Base-by-base conservation (phyloP, 2,888 invertebrate species). In the Ophion ventricosus region DNA sequence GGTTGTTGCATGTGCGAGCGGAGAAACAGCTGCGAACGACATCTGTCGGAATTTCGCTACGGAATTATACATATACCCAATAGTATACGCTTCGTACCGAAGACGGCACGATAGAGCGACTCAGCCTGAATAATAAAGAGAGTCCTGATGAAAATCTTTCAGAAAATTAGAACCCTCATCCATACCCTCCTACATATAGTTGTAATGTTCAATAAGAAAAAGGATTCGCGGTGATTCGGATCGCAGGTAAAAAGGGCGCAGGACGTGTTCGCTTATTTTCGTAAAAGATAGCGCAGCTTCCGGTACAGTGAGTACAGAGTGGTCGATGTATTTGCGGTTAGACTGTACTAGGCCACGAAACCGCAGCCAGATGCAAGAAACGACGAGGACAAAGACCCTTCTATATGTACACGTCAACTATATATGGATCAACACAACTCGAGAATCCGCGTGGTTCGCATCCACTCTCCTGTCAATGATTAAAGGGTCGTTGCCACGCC, bases 271-370 rank as follows among this genome's bases (percentile, higher is more conserved):
- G 54, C 54, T 69, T 69, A 43, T 43, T 57, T 57, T 8, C 59
- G 61, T 25, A 40, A 73, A 43, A 73, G 40, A 61, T 14, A 35
- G 57, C 23, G 43, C 54, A 56, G 70, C 56, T 70, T 56, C 29
- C 35, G 35, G 59, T 40, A 23, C n/a, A 40, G 14, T 14, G 23
- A 40, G 77, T 20, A 61, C 49, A 61, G 83, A 73, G 73, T 74
- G 66, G 79, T 74, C 54, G 54, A 69, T 57, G 74, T 63, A 78
- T 67, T 73, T 69, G 82, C 57, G 87, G 85, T 78, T 40, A 14
- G 78, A 81, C 80, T 84, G 82, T 80, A 82, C 85, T 82, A 85
- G 85, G 64, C 75, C 76, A 69, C 66, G 77, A 64, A 77, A 84
- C 84, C 85, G 14, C 80, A 61, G 66, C 64, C 56, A 63, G 73